Base-by-base conservation (phyloP, 2,797 vertebrate genomes). In the Gobionotothen gibberifrons region DNA sequence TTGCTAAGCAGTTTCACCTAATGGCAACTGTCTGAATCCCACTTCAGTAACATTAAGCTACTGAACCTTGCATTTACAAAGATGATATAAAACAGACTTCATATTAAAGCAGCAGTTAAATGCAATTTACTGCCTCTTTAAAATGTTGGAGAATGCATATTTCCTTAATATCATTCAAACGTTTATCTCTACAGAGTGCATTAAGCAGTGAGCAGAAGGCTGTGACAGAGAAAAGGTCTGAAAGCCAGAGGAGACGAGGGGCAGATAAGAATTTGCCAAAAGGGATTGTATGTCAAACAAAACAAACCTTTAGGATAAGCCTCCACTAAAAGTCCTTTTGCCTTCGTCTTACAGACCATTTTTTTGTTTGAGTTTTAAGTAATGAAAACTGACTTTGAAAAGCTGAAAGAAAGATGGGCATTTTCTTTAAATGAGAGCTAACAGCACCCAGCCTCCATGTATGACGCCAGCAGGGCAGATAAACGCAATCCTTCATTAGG, bases 381-480 rank as follows among this genome's bases (percentile, higher is more conserved):
- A n/a, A 47, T 70, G 19, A 52, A 59, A 44, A 59, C 26, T 44
- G 0, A 26, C 43, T 43, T 43, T 39, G 16, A 19, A 55, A 55
- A 58, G 47, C 48, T 57, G 40, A 53, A 57, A 11, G 6, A 54
- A 53, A 42, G 0, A 53, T 47, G 2, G n/a, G 46, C 13, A 54
- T 55, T 71, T 39, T 11, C 51, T 55, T 68, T 57, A 13, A 67
- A 0, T 29, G 6, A 81, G 10, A 83, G n/a, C 40, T 46, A 70
- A 12, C 11, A 74, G 57, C 2, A 32, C n/a, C 6, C 17, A 44
- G 54, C 16, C 42, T 17, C 19, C 36, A 32, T 26, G 32, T 70
- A 52, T 21, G 17, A 29, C 69, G 43, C 47, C 58, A 15, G 43
- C n/a, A 58, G 60, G 72, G n/a, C 19, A 56, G 58, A 29, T 69